These are phyloP conservation scores for Mandrillus leucophaeus DNA, from an alignment of 2,113 vertebrate genomes.

Conservation along the genomic window DNA sequence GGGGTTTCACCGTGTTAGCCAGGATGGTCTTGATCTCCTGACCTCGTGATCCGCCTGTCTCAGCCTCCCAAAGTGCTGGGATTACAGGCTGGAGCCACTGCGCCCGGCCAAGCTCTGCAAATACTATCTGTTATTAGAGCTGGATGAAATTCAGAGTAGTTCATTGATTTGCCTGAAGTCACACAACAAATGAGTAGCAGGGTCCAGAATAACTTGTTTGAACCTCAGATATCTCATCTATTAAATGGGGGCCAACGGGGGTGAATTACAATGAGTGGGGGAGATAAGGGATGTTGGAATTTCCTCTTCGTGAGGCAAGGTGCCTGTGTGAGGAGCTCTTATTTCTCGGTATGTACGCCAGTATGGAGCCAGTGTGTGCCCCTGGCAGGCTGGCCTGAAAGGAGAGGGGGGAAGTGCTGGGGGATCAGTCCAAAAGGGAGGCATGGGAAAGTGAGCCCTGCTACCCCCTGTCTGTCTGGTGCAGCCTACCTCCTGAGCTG, in stretches of 20 bases:
- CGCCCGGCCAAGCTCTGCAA: too few species aligned
- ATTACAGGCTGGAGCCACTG: too few species aligned
- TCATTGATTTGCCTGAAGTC: background rate
- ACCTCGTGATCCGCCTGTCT: too few species aligned
- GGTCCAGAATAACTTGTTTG: slow-evolving; percentile 1
- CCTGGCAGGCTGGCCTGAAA: background rate
- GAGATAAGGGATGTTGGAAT: background rate
- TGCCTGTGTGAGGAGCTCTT: background rate
- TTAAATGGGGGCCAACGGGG: background rate
- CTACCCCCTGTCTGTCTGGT: background rate
- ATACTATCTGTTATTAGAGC: background rate
- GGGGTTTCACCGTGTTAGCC: too few species aligned
- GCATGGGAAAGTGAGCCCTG: background rate
- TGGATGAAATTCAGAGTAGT: background rate
- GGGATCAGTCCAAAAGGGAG: background rate
- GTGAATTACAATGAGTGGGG: background rate
- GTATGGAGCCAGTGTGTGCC: background rate
- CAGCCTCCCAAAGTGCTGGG: too few species aligned
- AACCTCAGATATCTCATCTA: background rate
- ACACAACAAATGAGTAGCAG: background rate
- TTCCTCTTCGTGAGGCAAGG: background rate
- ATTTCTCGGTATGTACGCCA: background rate
- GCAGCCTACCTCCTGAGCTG: slow-evolving; percentile 93
- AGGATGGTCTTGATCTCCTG: too few species aligned
- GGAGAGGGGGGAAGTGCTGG: background rate